A percentile compares a stretch with the other conserved stretches of the same genome.
These are phyloP conservation scores for Lanistes nyassanus DNA, from an alignment of 1,140 invertebrate species.

Conservation along the genomic window DNA sequence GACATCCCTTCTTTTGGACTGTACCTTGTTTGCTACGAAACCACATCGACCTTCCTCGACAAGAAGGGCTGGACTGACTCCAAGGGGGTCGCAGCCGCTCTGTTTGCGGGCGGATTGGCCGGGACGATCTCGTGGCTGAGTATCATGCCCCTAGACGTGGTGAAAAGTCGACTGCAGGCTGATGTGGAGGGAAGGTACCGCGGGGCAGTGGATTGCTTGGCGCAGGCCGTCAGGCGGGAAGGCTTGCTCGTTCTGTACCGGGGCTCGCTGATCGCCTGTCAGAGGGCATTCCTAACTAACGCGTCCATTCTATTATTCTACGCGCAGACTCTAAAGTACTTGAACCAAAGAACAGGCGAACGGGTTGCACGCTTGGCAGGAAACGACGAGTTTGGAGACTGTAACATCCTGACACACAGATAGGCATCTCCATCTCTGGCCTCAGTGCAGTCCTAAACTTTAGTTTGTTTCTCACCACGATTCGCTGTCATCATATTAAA, in stretches of 20 bases:
- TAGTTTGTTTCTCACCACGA: not conserved
- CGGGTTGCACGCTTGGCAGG: no score
- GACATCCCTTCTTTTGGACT: slow-evolving; percentile 31
- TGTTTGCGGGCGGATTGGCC: slow-evolving; percentile 71
- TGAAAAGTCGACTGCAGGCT: slow-evolving; percentile 64
- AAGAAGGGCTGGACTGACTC: slow-evolving; percentile 15
- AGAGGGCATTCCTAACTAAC: slow-evolving; percentile 60
- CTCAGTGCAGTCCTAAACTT: not conserved
- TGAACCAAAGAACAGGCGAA: slow-evolving; percentile 1
- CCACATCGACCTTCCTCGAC: slow-evolving; percentile 1
- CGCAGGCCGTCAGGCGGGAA: slow-evolving; percentile 36
- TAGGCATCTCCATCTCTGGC: no score
- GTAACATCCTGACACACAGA: not conserved
- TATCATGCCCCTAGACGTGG: slow-evolving; percentile 62
- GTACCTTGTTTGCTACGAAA: slow-evolving; percentile 28
- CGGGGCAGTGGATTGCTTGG: slow-evolving; percentile 36
- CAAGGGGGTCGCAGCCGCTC: slow-evolving; percentile 19
- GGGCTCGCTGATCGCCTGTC: slow-evolving; percentile 42
- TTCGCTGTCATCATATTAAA: not conserved
- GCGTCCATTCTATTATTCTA: slow-evolving; percentile 69
- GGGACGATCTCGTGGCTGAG: slow-evolving; percentile 65
- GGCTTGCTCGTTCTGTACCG: slow-evolving; percentile 53
- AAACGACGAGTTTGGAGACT: not conserved
- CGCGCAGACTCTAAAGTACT: slow-evolving; percentile 30
- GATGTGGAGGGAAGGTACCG: slow-evolving; percentile 25